Evolutionary conservation across 2,113 vertebrate genomes (phyloP).

Genomic region (Loxodonta africana): DNA sequence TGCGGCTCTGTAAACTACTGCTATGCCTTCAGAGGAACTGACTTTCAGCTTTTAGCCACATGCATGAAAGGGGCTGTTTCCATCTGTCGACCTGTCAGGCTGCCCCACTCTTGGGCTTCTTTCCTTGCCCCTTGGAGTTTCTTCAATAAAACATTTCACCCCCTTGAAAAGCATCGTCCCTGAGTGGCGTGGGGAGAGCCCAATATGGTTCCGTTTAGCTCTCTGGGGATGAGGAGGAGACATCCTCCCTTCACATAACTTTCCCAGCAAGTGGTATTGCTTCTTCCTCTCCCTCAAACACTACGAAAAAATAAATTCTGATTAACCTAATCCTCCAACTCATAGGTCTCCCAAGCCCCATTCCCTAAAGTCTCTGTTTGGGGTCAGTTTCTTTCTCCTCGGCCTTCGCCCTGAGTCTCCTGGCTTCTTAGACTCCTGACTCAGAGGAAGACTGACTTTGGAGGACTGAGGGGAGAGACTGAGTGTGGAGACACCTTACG

Average conservation of each 20-base stretch:
- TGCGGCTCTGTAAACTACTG: not conserved
- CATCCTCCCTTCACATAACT: slow-evolving; percentile 73
- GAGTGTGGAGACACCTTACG: slow-evolving; percentile 32
- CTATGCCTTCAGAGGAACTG: slow-evolving; percentile 47
- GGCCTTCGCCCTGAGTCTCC: not conserved
- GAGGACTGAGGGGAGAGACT: not conserved
- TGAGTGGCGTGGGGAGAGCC: slow-evolving; percentile 48
- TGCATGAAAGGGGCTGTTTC: slow-evolving; percentile 17
- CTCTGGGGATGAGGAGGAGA: slow-evolving; percentile 62
- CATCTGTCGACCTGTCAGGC: slow-evolving; percentile 62
- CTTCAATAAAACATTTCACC: slow-evolving; percentile 78
- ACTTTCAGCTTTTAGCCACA: slow-evolving; percentile 77
- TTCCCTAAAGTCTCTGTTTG: not conserved
- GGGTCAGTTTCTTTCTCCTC: not conserved
- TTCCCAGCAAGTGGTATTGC: slow-evolving; percentile 78
- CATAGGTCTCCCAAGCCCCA: not conserved
- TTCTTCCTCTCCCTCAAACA: slow-evolving; percentile 66
- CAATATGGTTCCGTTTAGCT: slow-evolving; percentile 78
- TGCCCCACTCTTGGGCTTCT: slow-evolving; percentile 24
- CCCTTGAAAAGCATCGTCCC: slow-evolving; percentile 73
- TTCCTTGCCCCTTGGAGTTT: slow-evolving; percentile 66
- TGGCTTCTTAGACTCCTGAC: not conserved
- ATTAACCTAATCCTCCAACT: not conserved
- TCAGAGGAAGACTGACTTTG: not conserved
- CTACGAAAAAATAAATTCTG: slow-evolving; percentile 58